Conservation (phyloP, 2,797 vertebrate species). For the Podarcis lilfordi region DNA sequence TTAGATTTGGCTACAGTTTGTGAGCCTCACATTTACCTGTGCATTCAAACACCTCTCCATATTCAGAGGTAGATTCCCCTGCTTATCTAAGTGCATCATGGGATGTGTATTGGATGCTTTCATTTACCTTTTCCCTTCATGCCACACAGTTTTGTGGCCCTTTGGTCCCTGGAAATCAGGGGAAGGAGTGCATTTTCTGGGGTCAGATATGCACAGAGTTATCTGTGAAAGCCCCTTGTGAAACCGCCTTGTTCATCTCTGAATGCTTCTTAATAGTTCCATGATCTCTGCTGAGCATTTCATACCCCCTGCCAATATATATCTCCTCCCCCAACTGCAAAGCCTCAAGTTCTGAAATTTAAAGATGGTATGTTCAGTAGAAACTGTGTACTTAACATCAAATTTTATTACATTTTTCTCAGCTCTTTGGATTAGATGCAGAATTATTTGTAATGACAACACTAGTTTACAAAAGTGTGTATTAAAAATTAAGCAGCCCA, state of each 20-base stretch:
- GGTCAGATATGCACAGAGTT: background rate
- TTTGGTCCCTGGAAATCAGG: background rate
- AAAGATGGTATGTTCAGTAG: background rate
- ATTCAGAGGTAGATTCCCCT: background rate
- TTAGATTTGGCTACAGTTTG: background rate
- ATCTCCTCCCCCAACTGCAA: conserved; percentile 1
- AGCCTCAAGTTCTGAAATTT: conserved; percentile 3
- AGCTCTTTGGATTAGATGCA: background rate
- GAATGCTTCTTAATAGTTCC: background rate
- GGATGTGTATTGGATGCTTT: background rate
- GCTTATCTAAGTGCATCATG: no score
- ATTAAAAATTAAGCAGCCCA: conserved; percentile 1
- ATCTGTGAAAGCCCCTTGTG: no score
- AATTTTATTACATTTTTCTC: background rate
- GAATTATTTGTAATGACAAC: background rate
- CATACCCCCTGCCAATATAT: background rate
- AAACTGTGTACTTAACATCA: background rate
- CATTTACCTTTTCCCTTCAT: background rate
- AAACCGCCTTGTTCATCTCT: background rate
- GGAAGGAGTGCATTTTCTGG: background rate
- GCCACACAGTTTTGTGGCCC: background rate
- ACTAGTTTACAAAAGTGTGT: background rate
- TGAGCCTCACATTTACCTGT: background rate
- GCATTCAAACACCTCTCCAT: no score
- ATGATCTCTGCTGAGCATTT: conserved; percentile 34